Conservation (phyloP, 2,113 vertebrate genomes). For the Siniperca knerii region DNA sequence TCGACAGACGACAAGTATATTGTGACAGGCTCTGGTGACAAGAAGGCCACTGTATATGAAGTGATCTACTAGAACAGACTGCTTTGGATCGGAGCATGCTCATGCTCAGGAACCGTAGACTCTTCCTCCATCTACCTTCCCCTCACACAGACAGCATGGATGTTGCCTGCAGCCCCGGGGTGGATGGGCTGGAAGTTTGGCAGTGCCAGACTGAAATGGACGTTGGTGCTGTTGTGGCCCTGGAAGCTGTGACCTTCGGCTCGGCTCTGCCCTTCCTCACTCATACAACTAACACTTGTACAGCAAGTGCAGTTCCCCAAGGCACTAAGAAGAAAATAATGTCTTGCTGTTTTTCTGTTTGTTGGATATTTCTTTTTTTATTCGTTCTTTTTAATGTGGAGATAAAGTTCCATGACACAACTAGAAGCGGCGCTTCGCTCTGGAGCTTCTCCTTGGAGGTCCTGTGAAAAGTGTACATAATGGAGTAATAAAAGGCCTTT, state of each 20-base stretch:
- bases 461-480: conserved; percentile 97
- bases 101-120: conserved; percentile 67
- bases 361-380: conserved; percentile 76
- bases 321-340: conserved; percentile 82
- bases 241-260: conserved; percentile 58
- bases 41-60: conserved; percentile 98
- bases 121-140: conserved; percentile 70
- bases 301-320: conserved; percentile 69
- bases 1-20: conserved; percentile 97
- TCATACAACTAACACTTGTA: conserved; percentile 75
- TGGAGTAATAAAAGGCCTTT: conserved; percentile 88
- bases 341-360: conserved; percentile 74
- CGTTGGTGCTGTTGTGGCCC: conserved; percentile 37
- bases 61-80: conserved; percentile 91
- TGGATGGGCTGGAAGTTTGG: conserved; percentile 68
- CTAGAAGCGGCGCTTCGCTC: conserved; percentile 83
- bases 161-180: conserved; percentile 71
- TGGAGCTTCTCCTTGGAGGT: conserved; percentile 82
- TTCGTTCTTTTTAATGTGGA: conserved; percentile 76
- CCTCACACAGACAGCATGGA: conserved; percentile 79
- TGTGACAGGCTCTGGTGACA: conserved; percentile 98
- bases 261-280: conserved; percentile 69
- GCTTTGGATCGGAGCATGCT: conserved; percentile 63
- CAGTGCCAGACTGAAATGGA: conserved; percentile 72
- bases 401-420: conserved; percentile 81